A percentile compares a stretch with the other conserved stretches of the same genome.
phyloP scores from a whole-genome alignment of 2,113 vertebrate species.

The Ondatra zibethicus region DNA sequence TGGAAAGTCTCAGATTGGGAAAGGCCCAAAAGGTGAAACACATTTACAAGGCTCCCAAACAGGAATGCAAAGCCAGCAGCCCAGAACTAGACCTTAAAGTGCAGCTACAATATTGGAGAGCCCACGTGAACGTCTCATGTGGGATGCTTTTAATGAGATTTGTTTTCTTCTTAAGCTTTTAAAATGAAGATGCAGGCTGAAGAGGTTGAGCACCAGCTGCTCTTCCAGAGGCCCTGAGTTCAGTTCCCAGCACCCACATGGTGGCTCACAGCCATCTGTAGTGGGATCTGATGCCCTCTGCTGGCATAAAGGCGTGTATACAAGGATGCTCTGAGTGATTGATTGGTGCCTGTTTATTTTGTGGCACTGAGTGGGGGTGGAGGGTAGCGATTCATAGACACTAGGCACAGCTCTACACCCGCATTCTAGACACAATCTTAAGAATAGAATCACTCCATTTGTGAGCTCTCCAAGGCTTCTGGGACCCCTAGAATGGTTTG shows the following conservation, averaged over 20 bases:
- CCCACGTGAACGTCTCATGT: accelerated
- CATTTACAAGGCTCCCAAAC: no score
- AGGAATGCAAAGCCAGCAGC: not conserved
- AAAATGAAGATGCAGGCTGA: not conserved
- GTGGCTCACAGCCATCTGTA: not conserved
- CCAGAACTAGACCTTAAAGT: not conserved
- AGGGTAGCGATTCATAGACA: not conserved
- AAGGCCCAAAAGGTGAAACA: not conserved
- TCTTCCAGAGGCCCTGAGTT: not conserved
- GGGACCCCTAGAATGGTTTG: not conserved
- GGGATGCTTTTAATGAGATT: not conserved
- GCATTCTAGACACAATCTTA: not conserved
- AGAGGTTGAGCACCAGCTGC: not conserved
- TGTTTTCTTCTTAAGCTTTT: not conserved
- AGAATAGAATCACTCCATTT: not conserved
- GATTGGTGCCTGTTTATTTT: not conserved
- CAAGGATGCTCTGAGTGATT: not conserved
- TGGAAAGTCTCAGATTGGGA: not conserved
- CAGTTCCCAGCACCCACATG: not conserved
- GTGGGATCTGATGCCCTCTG: not conserved
- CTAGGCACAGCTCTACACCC: not conserved
- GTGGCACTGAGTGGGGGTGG: not conserved
- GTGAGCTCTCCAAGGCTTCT: not conserved
- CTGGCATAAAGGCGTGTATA: not conserved
- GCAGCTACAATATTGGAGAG: not conserved